Base-by-base conservation (phyloP, 2,113 vertebrate genomes). In the Melanotaenia duboulayi region DNA sequence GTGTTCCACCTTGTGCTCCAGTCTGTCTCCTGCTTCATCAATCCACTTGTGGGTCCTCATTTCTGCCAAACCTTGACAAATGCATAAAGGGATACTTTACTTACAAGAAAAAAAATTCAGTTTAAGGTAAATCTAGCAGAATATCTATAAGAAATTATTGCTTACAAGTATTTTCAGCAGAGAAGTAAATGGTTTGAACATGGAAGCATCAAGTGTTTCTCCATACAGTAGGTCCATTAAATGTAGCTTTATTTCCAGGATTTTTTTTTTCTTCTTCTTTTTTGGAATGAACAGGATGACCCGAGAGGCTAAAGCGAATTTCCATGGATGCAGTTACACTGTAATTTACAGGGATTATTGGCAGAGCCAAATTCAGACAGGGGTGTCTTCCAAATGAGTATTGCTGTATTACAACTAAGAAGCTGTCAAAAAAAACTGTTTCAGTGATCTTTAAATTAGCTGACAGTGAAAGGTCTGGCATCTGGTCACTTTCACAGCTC, bases 311-410 rank as follows among this genome's bases (percentile, higher is more conserved):
- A 82, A 71, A 73, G 12, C 75, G 75, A 87, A 66, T 89, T 90
- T 90, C 85, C 83, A 74, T 71, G 80, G 77, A 87, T 90, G 82
- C 66, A 87, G 84, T 87, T 91, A 80, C 82, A 83, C 84, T 87
- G 76, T 91, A 88, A 92, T 92, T 93, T 92, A 85, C 88, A 84
- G 67, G 86, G 86, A 92, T 94, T 91, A 92, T 84, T 83, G 80
- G 80, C 76, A 70, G 78, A 88, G 83, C 80, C 24, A 60, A 87
- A 83, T 86, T 83, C 80, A 91, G 90, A 85, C 85, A 55, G 69
- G 32, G 73, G 40, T 74, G 59, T 71, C 40, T 72, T 87, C 84
- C 78, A 69, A 76, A 22, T 7, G 57, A 70, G 64, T 40, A 56
- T 72, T 78, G 78, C 82, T 74, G 67, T 65, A 60, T 25, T 58